These are phyloP conservation scores for Chrysemys picta DNA, from an alignment of 2,113 vertebrate genomes.

Conservation along the genomic window DNA sequence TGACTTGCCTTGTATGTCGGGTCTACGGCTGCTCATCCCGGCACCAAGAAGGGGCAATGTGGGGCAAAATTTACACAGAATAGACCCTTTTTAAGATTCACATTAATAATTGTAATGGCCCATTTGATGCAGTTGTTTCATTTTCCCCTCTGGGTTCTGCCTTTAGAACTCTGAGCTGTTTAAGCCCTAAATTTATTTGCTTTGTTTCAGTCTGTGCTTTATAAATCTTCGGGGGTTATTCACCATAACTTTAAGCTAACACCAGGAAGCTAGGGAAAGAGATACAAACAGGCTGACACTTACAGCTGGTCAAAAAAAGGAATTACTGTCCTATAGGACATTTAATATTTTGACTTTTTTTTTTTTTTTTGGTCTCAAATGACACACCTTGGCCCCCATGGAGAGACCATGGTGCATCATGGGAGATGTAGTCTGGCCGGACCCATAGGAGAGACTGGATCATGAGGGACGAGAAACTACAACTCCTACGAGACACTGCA, in stretches of 20 bases:
- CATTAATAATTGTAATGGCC: background rate
- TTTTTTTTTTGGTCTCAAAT: background rate
- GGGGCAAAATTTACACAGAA: background rate
- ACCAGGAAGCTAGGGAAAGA: background rate
- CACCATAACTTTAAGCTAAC: background rate
- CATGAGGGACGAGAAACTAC: background rate
- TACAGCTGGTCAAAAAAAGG: background rate
- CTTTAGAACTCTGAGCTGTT: background rate
- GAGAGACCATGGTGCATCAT: background rate
- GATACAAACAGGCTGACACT: background rate
- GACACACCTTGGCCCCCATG: background rate
- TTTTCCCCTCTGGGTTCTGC: background rate
- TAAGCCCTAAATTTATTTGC: background rate
- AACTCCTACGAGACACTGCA: background rate
- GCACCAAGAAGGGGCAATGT: background rate
- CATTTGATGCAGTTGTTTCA: background rate
- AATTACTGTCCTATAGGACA: background rate
- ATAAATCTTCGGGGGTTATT: background rate
- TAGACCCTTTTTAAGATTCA: rapidly evolving
- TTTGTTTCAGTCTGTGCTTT: background rate
- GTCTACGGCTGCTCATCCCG: background rate
- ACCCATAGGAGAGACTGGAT: background rate
- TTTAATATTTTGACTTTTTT: background rate
- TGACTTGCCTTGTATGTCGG: background rate
- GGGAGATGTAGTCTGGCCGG: background rate